Conservation (phyloP, 2,113 vertebrate species). For the Rattus rattus region DNA sequence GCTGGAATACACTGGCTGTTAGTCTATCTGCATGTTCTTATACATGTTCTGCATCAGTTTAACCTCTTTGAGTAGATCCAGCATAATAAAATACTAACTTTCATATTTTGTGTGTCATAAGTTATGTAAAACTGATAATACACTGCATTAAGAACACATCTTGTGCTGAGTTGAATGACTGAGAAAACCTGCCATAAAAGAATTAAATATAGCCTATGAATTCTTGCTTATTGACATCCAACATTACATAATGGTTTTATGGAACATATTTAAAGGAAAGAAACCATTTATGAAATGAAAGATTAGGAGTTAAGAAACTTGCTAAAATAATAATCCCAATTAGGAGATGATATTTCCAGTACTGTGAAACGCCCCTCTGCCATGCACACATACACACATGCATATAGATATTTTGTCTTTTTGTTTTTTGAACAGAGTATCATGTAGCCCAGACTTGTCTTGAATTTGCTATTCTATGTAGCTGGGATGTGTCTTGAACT, state of each 20-base stretch:
- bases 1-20: neutral
- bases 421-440: neutral
- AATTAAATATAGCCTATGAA: neutral
- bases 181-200: neutral
- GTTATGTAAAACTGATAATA: neutral
- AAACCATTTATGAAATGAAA: neutral
- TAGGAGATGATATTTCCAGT: neutral
- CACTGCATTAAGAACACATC: neutral
- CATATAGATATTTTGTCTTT: neutral
- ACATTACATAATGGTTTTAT: neutral
- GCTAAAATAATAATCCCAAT: neutral
- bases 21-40: neutral
- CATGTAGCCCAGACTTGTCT: neutral
- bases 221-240: neutral
- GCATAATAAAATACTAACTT: neutral
- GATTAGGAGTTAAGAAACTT: neutral
- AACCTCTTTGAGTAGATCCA: neutral
- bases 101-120: neutral
- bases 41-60: no score
- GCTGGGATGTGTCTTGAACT: neutral
- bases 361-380: neutral
- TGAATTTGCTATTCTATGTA: neutral
- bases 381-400: no score
- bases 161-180: neutral
- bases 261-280: neutral